Evolutionary conservation across 2,888 invertebrate genomes (phyloP).

Genomic region (Microctonus brassicae): DNA sequence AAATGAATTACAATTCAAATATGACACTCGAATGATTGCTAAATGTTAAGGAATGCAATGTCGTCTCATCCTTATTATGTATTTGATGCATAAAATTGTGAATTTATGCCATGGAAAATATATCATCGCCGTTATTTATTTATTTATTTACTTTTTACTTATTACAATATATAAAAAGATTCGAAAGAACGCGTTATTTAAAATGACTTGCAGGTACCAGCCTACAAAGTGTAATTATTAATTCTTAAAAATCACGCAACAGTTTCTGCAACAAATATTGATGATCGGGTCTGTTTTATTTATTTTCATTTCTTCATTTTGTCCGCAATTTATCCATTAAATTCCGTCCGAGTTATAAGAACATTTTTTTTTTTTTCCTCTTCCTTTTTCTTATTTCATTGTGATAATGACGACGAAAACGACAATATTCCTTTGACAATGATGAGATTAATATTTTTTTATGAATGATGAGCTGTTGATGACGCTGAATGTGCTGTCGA

Average conservation of each 20-base stretch:
- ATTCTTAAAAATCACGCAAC: slow-evolving; percentile 17
- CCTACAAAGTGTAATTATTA: slow-evolving; percentile 34
- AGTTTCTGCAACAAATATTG: slow-evolving; percentile 2
- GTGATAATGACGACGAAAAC: not conserved
- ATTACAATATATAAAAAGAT: slow-evolving; percentile 40
- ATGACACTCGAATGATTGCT: not conserved
- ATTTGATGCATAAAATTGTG: not conserved
- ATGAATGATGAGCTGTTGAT: slow-evolving; percentile 41
- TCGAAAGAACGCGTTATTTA: slow-evolving; percentile 40
- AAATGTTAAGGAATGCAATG: not conserved
- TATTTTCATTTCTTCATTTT: too few species aligned
- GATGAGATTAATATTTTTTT: not conserved
- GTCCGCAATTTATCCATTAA: not conserved
- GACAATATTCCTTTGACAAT: slow-evolving; percentile 25
- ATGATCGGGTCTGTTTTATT: not conserved
- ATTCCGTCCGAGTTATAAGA: not conserved
- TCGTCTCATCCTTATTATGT: not conserved
- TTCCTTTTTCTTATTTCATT: not conserved
- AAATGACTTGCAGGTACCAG: slow-evolving; percentile 46
- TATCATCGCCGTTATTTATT: slow-evolving; percentile 18
- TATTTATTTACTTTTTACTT: slow-evolving; percentile 16
- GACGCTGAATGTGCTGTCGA: slow-evolving; percentile 46
- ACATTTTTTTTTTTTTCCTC: not conserved
- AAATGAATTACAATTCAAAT: not conserved
- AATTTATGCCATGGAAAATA: slow-evolving; percentile 28